These are phyloP conservation scores for Eledona agricola DNA, from an alignment of 2,888 invertebrate species.

Conservation along the genomic window DNA sequence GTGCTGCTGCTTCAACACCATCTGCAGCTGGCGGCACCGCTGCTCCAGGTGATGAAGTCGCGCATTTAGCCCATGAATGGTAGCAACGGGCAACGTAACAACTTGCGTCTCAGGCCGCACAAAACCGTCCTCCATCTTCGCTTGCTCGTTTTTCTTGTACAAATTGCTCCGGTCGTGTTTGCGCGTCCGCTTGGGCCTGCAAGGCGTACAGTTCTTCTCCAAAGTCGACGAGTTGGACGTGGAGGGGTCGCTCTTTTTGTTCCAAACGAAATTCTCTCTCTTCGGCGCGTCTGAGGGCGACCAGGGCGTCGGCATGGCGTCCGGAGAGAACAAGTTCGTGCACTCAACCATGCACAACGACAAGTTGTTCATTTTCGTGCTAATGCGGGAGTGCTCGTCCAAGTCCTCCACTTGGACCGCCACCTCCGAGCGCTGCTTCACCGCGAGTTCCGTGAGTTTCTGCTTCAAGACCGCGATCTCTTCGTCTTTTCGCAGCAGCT, in stretches of 20 bases:
- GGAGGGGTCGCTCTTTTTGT: slow-evolving; percentile 46
- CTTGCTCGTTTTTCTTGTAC: slow-evolving; percentile 52
- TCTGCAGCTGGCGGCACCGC: slow-evolving; percentile 70
- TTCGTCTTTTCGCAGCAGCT: slow-evolving; percentile 66
- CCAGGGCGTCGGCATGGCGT: slow-evolving; percentile 52
- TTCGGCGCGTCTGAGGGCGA: slow-evolving; percentile 19
- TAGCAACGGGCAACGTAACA: slow-evolving; percentile 52
- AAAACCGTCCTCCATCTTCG: slow-evolving; percentile 41
- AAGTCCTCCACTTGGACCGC: slow-evolving; percentile 47
- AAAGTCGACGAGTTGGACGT: slow-evolving; percentile 50
- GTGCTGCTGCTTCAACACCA: slow-evolving; percentile 71
- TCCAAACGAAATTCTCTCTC: slow-evolving; percentile 43
- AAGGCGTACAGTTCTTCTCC: slow-evolving; percentile 54
- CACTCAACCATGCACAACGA: slow-evolving; percentile 57
- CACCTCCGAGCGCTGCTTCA: slow-evolving; percentile 48
- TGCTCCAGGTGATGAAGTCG: slow-evolving; percentile 66
- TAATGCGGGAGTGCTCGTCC: slow-evolving; percentile 42
- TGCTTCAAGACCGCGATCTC: slow-evolving; percentile 67
- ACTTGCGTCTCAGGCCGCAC: slow-evolving; percentile 45
- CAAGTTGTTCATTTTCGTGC: slow-evolving; percentile 53
- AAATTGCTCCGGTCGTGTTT: slow-evolving; percentile 57
- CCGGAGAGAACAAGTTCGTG: slow-evolving; percentile 55
- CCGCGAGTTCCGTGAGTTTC: slow-evolving; percentile 61
- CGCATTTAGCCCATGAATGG: slow-evolving; percentile 56
- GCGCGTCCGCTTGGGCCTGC: slow-evolving; percentile 58